Base-by-base conservation (phyloP, 2,888 invertebrate genomes). In the Rhodophaea formosa region DNA sequence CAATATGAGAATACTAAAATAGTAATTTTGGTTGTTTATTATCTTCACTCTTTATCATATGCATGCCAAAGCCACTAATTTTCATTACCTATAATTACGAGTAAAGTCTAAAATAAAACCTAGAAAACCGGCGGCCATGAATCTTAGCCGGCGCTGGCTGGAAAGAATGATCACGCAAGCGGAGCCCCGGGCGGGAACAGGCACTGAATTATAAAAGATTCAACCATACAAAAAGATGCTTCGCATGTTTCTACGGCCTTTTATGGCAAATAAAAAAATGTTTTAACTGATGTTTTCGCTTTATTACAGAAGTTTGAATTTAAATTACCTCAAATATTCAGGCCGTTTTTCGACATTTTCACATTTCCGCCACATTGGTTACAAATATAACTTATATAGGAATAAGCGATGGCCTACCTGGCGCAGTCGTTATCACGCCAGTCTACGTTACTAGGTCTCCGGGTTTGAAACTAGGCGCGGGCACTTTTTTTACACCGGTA, bases 91-190 rank as follows among this genome's bases (percentile, higher is more conserved):
- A 30, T 23, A 17, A 39, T 52, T 42, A 42, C 42, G 8, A 43
- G 39, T 10, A 44, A 44, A 53, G 43, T 14, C 15, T 29, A 30
- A 53, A 53, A 43, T 42, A 42, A 23, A 29, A n/a, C 17, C 53
- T 53, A 53, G 53, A 53, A 17, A 23, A 29, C 43, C 43, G 17
- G 23, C 39, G 53, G 14, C 23, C 43, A 53, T 53, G 43, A 53
- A 53, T 42, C 52, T 52, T 52, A 52, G 39, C 39, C 12, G 8
- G 53, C 7, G 17, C 23, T 29, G 44, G 29, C 10, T 44, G 42
- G 15, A 43, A 42, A 53, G 53, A 43, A 53, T 30, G 44, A 53
- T 53, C 53, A 53, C 44, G 44, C 53, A 43, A 53, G 53, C 42
- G 42, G 23, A n/a, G 53, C 53, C 30, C 23, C 29, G 14, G 44